phyloP scores from a whole-genome alignment of 2,113 vertebrate species.

The Parotia lawesii region DNA sequence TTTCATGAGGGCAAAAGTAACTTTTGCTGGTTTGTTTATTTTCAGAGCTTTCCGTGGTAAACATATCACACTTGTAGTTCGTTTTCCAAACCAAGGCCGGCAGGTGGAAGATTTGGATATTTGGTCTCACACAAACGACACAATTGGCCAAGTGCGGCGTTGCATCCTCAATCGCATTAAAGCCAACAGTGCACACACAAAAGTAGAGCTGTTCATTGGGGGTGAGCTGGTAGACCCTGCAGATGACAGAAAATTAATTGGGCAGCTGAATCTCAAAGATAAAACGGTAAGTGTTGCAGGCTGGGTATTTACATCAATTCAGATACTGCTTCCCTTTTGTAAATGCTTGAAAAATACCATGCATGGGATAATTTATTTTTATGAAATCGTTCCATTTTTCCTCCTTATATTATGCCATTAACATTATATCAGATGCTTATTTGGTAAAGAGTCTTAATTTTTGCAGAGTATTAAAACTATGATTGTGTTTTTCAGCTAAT shows the following conservation, averaged over 20 bases:
- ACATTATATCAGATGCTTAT: neutral
- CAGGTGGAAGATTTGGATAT: slow-evolving; percentile 97
- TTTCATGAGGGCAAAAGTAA: neutral
- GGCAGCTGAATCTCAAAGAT: slow-evolving; percentile 97
- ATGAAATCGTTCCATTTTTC: neutral
- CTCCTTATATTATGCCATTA: neutral
- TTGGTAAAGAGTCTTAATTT: neutral
- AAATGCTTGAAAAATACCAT: neutral
- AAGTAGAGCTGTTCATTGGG: slow-evolving; percentile 96
- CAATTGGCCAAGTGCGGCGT: slow-evolving; percentile 95
- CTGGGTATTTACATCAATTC: neutral
- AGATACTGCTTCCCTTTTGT: neutral
- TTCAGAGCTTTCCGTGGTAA: slow-evolving; percentile 96
- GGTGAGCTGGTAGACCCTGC: slow-evolving; percentile 97
- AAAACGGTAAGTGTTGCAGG: slow-evolving; percentile 84
- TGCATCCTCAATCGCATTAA: slow-evolving; percentile 96
- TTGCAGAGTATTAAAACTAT: neutral
- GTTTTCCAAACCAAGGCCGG: slow-evolving; percentile 97
- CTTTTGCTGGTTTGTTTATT: neutral
- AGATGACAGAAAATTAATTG: slow-evolving; percentile 95
- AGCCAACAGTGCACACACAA: slow-evolving; percentile 94
- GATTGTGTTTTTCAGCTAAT: slow-evolving; percentile 83
- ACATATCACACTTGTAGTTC: slow-evolving; percentile 94
- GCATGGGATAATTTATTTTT: neutral
- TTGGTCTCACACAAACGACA: slow-evolving; percentile 99